Evolutionary conservation across 2,888 invertebrate species (phyloP), one percentile per base, ranked within the genome.

Genomic region (Pterostichus madidus): DNA sequence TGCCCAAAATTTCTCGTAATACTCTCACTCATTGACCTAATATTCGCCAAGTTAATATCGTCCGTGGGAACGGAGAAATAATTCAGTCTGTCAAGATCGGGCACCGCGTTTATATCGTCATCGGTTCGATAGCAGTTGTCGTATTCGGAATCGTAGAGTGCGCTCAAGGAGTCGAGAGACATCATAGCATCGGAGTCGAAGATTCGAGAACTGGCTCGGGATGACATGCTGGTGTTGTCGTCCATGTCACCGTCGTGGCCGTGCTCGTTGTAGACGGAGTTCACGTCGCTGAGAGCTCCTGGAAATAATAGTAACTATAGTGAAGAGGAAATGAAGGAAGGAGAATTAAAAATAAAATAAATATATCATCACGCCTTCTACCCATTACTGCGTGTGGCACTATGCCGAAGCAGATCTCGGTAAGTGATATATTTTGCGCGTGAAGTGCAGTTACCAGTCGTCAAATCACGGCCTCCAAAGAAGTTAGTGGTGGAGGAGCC

Each of bases 251-350:
- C 91, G 77, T 88, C 87, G 13, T 83, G 83, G n/a, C 83, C 84
- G 86, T 90, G 90, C 84, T 93, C 93, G 89, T 95, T 94, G 89
- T 95, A 95, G 86, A 95, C 94, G 7, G 96, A 96, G 90, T 96
- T 96, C 75, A 96, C 95, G 90, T 96, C 96, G 87, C 96, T 96
- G 84, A 96, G 91, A 32, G 96, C 96, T 83, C 96, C 92, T 92
- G 85, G 82, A 78, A 13, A 15, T 53, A 53, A 0, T 0, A 39
- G 39, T 39, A 5, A 8, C 39, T 7, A 7, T 5, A 7, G 6
- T 39, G 39, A 39, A 0, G 39, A 8, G 39, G 24, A 24, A 24
- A 24, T 24, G 24, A 24, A 24, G 24, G 3, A 24, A 24, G 24
- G 2, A 24, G 24, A 24, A 24, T 24, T 24, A 24, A 24, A n/a